Evolutionary conservation across 1,140 invertebrate genomes (phyloP).

Genomic region (Cephus cinctus): DNA sequence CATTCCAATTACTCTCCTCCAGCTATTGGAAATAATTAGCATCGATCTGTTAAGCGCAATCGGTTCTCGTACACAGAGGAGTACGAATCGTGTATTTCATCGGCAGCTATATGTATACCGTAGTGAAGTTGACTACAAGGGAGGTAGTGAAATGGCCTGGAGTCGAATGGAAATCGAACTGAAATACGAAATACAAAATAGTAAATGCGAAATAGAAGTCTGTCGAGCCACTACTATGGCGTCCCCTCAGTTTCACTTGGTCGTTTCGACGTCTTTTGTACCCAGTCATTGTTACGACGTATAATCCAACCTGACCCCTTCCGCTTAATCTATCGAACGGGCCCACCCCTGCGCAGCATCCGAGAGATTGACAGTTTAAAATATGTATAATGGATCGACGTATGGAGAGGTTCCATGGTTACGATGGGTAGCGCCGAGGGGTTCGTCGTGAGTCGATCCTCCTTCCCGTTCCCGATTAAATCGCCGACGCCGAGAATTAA

Average conservation of each 20-base stretch:
- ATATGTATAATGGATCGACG: conserved; percentile 53
- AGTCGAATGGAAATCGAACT: too few relatives aligned
- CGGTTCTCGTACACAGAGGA: too few relatives aligned
- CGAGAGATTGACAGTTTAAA: conserved; percentile 56
- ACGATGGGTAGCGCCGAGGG: not conserved
- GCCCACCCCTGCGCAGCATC: conserved; percentile 33
- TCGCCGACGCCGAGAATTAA: conserved; percentile 57
- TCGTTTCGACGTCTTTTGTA: conserved; percentile 43
- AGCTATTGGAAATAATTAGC: conserved; percentile 17
- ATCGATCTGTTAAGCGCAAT: conserved; percentile 2
- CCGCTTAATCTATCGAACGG: conserved; percentile 43
- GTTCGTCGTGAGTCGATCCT: too few relatives aligned
- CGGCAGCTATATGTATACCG: too few relatives aligned
- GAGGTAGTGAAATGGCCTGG: too few relatives aligned
- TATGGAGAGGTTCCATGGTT: conserved; percentile 28
- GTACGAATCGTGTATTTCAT: too few relatives aligned
- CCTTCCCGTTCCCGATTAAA: conserved; percentile 47
- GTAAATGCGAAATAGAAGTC: not conserved
- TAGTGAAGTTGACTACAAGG: too few relatives aligned
- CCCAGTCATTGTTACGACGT: conserved; percentile 26
- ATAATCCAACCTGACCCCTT: conserved; percentile 47
- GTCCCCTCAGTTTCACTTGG: conserved; percentile 24
- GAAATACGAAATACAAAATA: not conserved
- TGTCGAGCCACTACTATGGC: too few relatives aligned
- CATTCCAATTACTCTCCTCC: too few relatives aligned